These are phyloP conservation scores for Suricata suricatta DNA, from an alignment of 2,113 vertebrate species.

Conservation along the genomic window DNA sequence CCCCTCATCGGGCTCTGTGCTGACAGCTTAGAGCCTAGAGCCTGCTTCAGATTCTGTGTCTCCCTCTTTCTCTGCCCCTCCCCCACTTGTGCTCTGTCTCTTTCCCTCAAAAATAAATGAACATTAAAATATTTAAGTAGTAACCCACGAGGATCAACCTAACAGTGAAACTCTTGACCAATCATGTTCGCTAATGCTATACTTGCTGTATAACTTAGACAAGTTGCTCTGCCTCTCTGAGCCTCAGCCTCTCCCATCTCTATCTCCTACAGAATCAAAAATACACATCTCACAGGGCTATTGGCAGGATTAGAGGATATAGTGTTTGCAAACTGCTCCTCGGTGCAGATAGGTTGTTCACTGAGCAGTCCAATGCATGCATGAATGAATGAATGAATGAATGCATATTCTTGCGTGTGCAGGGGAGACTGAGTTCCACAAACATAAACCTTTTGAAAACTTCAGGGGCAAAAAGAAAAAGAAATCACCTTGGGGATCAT, in stretches of 20 bases:
- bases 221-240: not conserved
- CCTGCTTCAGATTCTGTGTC: too few species aligned
- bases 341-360: not conserved
- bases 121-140: too few species aligned
- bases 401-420: not conserved
- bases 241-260: not conserved
- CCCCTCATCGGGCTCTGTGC: too few species aligned
- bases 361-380: not conserved
- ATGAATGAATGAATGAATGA: not conserved
- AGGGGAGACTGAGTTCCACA: not conserved
- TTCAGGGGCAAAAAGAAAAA: not conserved
- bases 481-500: not conserved
- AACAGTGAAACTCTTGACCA: not conserved
- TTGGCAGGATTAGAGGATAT: not conserved
- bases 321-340: too few species aligned
- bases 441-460: not conserved
- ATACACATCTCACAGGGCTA: fast-evolving
- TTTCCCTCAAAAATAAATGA: too few species aligned
- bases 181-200: fast-evolving
- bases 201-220: not conserved
- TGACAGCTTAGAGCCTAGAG: too few species aligned
- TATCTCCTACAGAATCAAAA: not conserved
- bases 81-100: too few species aligned
- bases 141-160: fast-evolving
- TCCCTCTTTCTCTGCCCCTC: too few species aligned